These are phyloP conservation scores for Gymnothorax reevesii DNA, from an alignment of 2,797 vertebrate species.

Conservation along the genomic window DNA sequence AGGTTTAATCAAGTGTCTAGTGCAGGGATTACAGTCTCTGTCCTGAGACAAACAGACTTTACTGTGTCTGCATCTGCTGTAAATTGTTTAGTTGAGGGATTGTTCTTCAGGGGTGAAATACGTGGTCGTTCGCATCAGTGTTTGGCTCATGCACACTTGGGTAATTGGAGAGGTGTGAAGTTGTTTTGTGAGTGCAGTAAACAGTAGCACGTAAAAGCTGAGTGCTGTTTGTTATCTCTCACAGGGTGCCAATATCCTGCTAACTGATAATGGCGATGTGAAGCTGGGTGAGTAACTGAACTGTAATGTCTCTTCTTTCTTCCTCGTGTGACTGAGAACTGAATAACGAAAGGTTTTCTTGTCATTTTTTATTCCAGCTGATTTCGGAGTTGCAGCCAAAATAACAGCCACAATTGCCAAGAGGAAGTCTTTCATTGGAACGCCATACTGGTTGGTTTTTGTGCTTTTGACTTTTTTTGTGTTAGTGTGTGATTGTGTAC, in stretches of 20 bases:
- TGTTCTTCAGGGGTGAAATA: conserved; percentile 34
- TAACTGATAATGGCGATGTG: conserved; percentile 93
- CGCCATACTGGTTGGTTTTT: conserved; percentile 90
- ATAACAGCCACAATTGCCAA: conserved; percentile 98
- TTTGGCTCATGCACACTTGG: not conserved
- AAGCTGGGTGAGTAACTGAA: conserved; percentile 86
- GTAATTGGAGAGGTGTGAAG: not conserved
- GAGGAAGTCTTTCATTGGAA: conserved; percentile 98
- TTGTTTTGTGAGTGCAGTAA: not conserved
- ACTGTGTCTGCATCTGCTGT: not conserved
- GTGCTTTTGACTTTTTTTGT: conserved; percentile 12
- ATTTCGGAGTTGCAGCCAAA: conserved; percentile 98
- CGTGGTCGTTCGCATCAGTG: not conserved
- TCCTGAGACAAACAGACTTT: too few relatives aligned
- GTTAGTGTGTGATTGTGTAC: not conserved
- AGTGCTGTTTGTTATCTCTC: conserved; percentile 36
- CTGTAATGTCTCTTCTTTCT: not conserved
- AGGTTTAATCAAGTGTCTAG: too few relatives aligned
- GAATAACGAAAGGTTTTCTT: conserved; percentile 49
- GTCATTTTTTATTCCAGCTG: conserved; percentile 73
- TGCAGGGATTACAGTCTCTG: too few relatives aligned
- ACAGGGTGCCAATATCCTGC: conserved; percentile 96
- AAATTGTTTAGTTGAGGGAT: not conserved
- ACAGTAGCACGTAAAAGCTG: not conserved
- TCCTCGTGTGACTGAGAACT: conserved; percentile 28